These are phyloP conservation scores for Ectropis grisescens DNA, from an alignment of 1,140 invertebrate genomes.

Conservation along the genomic window DNA sequence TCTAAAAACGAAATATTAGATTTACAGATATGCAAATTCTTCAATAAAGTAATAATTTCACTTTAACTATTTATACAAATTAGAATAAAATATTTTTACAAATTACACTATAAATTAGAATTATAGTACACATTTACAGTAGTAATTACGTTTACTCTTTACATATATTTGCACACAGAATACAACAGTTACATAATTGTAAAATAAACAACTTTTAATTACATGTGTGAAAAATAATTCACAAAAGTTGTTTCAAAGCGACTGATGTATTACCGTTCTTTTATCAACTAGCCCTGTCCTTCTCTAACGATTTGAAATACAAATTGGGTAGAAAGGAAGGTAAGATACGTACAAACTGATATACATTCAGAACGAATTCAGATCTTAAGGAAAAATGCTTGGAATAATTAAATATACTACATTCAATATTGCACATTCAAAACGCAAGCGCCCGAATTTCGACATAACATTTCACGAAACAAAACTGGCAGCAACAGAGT, in stretches of 20 bases:
- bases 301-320: slow-evolving; percentile 10
- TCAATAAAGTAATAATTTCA: not conserved
- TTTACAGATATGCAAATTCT: slow-evolving; percentile 1
- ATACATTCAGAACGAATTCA: slow-evolving; percentile 7
- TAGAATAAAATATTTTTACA: not conserved
- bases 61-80: not conserved
- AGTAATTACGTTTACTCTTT: not conserved
- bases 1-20: not conserved
- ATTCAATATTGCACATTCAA: not conserved
- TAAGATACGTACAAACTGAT: slow-evolving; percentile 9
- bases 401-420: slow-evolving; percentile 2
- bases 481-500: too few relatives aligned
- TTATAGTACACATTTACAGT: slow-evolving; percentile 13
- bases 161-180: slow-evolving; percentile 6
- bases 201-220: not conserved
- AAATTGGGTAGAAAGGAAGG: slow-evolving; percentile 12
- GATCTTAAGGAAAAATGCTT: slow-evolving; percentile 2
- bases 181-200: slow-evolving; percentile 3
- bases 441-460: not conserved
- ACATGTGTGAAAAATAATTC: not conserved
- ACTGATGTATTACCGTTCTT: slow-evolving; percentile 1
- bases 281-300: slow-evolving; percentile 3
- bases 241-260: not conserved
- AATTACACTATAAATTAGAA: slow-evolving; percentile 14
- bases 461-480: too few relatives aligned